These are phyloP conservation scores for Merodon equestris DNA, from an alignment of 2,888 invertebrate genomes.

Conservation along the genomic window DNA sequence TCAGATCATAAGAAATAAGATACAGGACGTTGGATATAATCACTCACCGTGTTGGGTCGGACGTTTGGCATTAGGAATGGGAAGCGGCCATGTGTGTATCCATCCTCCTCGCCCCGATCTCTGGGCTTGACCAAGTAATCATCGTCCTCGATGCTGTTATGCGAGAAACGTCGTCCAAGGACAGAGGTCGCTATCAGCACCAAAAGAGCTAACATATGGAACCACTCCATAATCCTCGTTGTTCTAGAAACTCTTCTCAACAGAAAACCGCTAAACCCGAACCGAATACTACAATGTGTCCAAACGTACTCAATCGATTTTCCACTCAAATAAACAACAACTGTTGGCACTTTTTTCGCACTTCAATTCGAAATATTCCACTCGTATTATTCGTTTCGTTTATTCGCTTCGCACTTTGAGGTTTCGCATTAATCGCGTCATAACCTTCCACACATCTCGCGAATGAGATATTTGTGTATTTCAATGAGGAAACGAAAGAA, in stretches of 20 bases:
- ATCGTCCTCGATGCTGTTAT: conserved; percentile 55
- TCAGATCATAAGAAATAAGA: too few relatives aligned
- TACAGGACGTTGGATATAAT: too few relatives aligned
- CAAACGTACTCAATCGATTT: too few relatives aligned
- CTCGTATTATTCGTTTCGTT: background rate
- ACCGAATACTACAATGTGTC: conserved; percentile 3
- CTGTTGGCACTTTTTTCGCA: conserved; percentile 47
- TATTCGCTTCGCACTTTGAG: background rate
- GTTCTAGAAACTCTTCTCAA: background rate
- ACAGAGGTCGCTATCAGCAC: conserved; percentile 46
- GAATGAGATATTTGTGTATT: conserved; percentile 18
- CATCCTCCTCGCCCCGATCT: conserved; percentile 19
- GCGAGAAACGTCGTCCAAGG: conserved; percentile 48
- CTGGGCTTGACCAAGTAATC: conserved; percentile 27
- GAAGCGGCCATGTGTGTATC: conserved; percentile 79
- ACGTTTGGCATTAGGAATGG: conserved; percentile 91
- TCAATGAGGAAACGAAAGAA: too few relatives aligned
- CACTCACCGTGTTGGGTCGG: conserved; percentile 86
- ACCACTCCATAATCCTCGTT: conserved; percentile 49
- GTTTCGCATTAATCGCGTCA: conserved; percentile 49
- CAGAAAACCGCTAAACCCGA: conserved; percentile 12
- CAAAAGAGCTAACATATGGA: conserved; percentile 59
- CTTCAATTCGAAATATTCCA: background rate
- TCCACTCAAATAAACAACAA: conserved; percentile 62
- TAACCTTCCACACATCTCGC: conserved; percentile 53